Percentiles rank a stretch among this genome's conserved stretches.
Conservation (phyloP, 1,140 invertebrate genomes). For the Macrobrachium nipponense region DNA sequence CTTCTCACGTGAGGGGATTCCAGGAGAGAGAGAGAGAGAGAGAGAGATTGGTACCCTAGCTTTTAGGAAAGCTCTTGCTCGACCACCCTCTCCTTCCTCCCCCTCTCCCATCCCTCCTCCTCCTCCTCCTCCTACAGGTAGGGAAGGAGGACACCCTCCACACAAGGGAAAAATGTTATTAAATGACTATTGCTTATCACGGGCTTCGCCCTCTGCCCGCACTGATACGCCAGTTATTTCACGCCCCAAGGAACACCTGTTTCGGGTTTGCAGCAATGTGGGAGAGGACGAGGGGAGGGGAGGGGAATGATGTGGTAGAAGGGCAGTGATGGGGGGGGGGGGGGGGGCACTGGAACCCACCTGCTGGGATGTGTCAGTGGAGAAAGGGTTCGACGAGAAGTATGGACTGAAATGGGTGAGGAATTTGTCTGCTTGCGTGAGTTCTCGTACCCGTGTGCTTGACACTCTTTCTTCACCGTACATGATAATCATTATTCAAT, state of each 20-base stretch:
- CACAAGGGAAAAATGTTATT: too few species aligned
- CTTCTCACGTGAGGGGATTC: neutral
- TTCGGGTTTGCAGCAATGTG: neutral
- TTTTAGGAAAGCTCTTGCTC: neutral
- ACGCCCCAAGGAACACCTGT: neutral
- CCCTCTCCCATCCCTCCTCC: too few species aligned
- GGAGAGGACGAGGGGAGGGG: neutral
- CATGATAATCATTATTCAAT: too few species aligned
- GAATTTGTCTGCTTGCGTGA: too few species aligned
- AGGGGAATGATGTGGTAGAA: neutral
- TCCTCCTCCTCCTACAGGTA: neutral
- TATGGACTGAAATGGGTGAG: neutral
- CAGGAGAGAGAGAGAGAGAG: neutral
- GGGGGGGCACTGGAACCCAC: neutral
- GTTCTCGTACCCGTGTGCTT: too few species aligned
- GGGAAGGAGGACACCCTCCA: too few species aligned
- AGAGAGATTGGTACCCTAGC: neutral
- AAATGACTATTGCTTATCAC: too few species aligned
- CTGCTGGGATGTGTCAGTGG: neutral
- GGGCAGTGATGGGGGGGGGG: neutral
- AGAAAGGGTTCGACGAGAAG: neutral
- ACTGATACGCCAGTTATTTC: neutral
- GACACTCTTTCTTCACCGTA: too few species aligned
- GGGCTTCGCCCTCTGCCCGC: neutral
- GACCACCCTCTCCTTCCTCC: neutral